A percentile compares a stretch with the other conserved stretches of the same genome.
These are phyloP conservation scores for Drosophila rufa DNA, from an alignment of 1,140 invertebrate genomes.

Conservation along the genomic window DNA sequence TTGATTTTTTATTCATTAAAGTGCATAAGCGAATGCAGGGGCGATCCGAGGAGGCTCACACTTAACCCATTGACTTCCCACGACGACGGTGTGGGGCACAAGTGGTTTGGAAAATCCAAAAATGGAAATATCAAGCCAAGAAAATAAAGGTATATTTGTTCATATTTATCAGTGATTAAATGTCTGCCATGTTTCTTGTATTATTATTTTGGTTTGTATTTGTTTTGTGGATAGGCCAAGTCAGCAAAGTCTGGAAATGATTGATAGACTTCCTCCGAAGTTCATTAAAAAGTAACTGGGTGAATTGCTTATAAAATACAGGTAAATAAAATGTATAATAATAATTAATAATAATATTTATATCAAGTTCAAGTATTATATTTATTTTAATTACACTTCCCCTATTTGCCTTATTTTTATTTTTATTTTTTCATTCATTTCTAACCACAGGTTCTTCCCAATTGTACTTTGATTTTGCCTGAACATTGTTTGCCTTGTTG, in stretches of 20 bases:
- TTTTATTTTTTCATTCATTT: background rate
- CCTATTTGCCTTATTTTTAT: background rate
- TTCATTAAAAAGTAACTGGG: background rate
- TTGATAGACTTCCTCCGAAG: background rate
- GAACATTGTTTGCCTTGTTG: slow-evolving; percentile 18
- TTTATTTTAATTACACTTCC: too few species aligned
- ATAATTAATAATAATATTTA: too few species aligned
- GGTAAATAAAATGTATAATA: too few species aligned
- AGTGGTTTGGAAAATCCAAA: slow-evolving; percentile 23
- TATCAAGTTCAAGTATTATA: background rate
- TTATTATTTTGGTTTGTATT: background rate
- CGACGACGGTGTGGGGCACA: background rate
- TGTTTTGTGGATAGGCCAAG: background rate
- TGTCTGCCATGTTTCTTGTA: background rate
- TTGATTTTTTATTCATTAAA: slow-evolving; percentile 15
- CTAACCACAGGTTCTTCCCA: slow-evolving; percentile 1
- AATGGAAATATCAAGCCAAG: slow-evolving; percentile 17
- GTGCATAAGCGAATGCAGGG: slow-evolving; percentile 30
- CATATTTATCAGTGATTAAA: slow-evolving; percentile 25
- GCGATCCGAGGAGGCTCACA: slow-evolving; percentile 1
- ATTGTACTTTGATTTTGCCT: slow-evolving; percentile 5
- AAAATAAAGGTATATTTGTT: slow-evolving; percentile 7
- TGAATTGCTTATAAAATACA: too few species aligned
- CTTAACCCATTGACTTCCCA: slow-evolving; percentile 40
- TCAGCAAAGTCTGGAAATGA: background rate